Evolutionary conservation across 2,113 vertebrate genomes (phyloP), one percentile per base, ranked within the genome.

Genomic region (Nothoprocta perdicaria): DNA sequence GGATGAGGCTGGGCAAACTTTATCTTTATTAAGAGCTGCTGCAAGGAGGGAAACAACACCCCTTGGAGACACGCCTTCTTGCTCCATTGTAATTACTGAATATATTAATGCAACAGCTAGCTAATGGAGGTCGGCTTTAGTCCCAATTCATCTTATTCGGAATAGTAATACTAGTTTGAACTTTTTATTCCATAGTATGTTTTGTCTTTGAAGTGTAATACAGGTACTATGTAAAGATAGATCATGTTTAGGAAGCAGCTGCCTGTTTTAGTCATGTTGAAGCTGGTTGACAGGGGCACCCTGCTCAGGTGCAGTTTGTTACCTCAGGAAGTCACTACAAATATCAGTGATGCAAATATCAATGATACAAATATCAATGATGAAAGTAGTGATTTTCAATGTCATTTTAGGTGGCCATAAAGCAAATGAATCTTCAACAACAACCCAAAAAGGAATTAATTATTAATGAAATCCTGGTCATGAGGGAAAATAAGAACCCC

Each of bases 401-500:
- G 40, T 92, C 76, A 43, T 96, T 97, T 96, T 96, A 99, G 99
- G 99, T 99, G 97, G 99, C 99, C 77, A 99, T 99, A 97, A 99
- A 99, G 93, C 99, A 99, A 98, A 99, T 99, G 99, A 99, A 99
- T 96, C 98, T 99, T 69, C 99, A 99, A 95, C 99, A 99, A 93
- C 99, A 99, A 96, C 99, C 99, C 93, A 99, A 99, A 98, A 99
- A 99, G 94, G 99, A 99, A 97, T 97, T 99, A 98, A 99, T 99
- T 98, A 99, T 99, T 97, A 99, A 99, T 97, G 99, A 99, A 98
- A 99, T 99, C 96, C 96, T 99, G 81, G 99, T 99, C 97, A 99
- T 99, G 99, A 99, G 99, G 99, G 99, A 99, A 99, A 99, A 99
- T 99, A 99, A 99, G 96, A 99, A 99, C 97, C 98, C 99, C 50